Evolutionary conservation across 2,797 vertebrate species (phyloP), one percentile per base, ranked within the genome.

Genomic region (Channa striata): DNA sequence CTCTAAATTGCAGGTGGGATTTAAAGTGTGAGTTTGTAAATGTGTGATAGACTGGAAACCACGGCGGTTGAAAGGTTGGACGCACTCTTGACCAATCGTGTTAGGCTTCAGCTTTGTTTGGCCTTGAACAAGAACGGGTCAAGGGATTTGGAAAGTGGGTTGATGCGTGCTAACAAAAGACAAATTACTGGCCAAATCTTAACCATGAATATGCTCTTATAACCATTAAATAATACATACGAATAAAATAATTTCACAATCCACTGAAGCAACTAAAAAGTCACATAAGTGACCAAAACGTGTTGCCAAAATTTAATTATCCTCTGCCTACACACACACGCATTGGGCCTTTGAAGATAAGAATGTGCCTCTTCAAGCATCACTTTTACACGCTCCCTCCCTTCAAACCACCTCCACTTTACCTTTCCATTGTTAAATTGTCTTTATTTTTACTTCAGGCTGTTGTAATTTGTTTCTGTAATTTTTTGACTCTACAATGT

Each of bases 1-100:
- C 58, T 49, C 36, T 57, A 47, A 74, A 71, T 72, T 75, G 53
- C 39, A 74, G 44, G 8, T 63, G 60, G 53, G 23, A 68, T 63
- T 63, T 10, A 48, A 30, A 66, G 59, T 40, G 52, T 61, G 51
- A 77, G 62, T 56, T 70, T 62, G 69, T 69, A 66, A 37, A 43
- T 59, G 40, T n/a, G 46, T 21, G 54, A 68, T 14, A 8, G 62
- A 52, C 64, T 20, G 9, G 17, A 57, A 76, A 49, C 2, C 25
- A 39, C 25, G 67, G 19, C 47, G 21, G 52, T 23, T 59, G 48
- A 77, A 48, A 59, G 36, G 34, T 52, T 39, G 13, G 30, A 5
- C 11, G 2, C 25, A 30, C 5, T 34, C 21, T 12, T 16, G 21
- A 9, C 23, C 46, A n/a, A 9, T 56, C 11, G 3, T 44, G 43